A percentile compares a stretch with the other conserved stretches of the same genome.
phyloP scores from a whole-genome alignment of 1,140 invertebrate genomes.

The Dendrolimus punctatus region DNA sequence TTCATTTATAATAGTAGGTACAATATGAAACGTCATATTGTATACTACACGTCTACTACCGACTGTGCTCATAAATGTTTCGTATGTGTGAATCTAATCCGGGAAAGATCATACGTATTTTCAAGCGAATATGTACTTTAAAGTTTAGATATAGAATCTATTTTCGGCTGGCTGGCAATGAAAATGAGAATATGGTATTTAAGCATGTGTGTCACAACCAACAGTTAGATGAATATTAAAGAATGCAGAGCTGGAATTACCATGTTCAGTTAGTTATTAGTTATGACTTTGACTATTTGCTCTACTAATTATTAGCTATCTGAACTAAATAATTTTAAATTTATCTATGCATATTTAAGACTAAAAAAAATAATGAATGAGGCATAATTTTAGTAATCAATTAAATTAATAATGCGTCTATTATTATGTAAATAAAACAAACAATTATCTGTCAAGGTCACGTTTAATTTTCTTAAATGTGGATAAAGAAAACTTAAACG shows the following conservation, averaged over 20 bases:
- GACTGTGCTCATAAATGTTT: conserved; percentile 36
- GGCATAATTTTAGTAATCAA: no score
- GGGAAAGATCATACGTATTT: conserved; percentile 19
- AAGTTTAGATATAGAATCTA: conserved; percentile 2
- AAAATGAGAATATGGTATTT: conserved; percentile 45
- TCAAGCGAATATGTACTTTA: conserved; percentile 21
- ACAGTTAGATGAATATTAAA: conserved; percentile 48
- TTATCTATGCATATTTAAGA: no score
- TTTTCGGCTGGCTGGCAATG: conserved; percentile 12
- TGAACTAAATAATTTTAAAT: no score
- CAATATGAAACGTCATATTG: conserved; percentile 62
- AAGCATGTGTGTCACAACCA: conserved; percentile 45
- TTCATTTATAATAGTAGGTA: conserved; percentile 67
- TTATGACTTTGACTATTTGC: conserved; percentile 47
- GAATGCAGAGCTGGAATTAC: conserved; percentile 68
- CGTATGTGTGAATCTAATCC: conserved; percentile 36
- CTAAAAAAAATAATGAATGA: no score
- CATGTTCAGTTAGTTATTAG: conserved; percentile 64
- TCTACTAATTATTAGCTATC: conserved; percentile 11
- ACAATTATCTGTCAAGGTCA: not conserved
- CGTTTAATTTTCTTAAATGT: not conserved
- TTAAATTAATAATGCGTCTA: no score
- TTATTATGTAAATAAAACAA: no score
- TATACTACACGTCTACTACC: conserved; percentile 59
- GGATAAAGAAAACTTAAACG: not conserved